Evolutionary conservation across 1,140 invertebrate species (phyloP), one percentile per base, ranked within the genome.

Genomic region (Phymorhynchus buccinoides): DNA sequence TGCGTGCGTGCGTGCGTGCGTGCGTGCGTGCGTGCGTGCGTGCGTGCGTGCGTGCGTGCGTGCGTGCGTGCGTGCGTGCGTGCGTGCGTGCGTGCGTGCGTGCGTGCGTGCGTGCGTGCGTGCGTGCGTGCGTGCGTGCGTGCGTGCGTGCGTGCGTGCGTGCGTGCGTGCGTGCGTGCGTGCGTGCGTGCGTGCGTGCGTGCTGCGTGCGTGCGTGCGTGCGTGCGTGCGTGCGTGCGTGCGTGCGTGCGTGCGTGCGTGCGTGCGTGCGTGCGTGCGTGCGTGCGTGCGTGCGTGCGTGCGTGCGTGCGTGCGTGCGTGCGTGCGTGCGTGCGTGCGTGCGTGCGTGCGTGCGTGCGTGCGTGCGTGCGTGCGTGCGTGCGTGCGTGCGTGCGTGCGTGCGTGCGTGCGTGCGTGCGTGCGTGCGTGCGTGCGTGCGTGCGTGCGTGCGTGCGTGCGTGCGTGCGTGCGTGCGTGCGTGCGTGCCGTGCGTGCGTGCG

Each of bases 1-100:
- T 88, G 88, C 86, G 88, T 73, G 71, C n/a, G 71, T 39, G 71
- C n/a, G 71, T 73, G 71, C n/a, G 71, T 73, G 71, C 48, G 0
- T 18, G 22, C 12, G 48, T 18, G 2, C 48, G 48, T 52, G 0
- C 48, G 22, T 52, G 48, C 2, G 22, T 18, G 48, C 22, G 22
- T 52, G 22, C 48, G 48, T 52, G 48, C 48, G 48, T 52, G 12
- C 22, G 2, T 52, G 22, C 22, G 22, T 52, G 22, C 22, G 2
- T 14, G n/a, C 22, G 22, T 52, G 22, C 22, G 27, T 73, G 27
- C 16, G 27, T 73, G 27, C 16, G 27, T 73, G n/a, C n/a, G 27
- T 73, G 6, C 27, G 27, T 73, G 71, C 6, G 27, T 73, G 71
- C 27, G 27, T 9, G 71, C 35, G 73, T 42, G 73, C 88, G 88